phyloP scores from a whole-genome alignment of 2,797 vertebrate genomes.

The Petrocephalus sullivani region DNA sequence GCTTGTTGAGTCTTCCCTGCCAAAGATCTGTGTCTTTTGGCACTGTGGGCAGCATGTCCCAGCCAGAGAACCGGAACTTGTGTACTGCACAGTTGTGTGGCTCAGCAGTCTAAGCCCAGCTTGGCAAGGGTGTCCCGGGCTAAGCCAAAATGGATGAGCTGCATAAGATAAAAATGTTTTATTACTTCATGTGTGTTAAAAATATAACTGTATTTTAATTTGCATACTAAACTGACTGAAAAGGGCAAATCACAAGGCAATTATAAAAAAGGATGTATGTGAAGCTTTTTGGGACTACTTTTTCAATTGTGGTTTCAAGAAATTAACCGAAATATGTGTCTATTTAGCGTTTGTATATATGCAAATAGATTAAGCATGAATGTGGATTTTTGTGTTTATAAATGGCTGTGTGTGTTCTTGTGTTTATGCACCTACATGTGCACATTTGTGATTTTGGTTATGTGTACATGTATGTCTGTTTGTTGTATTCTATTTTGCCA shows the following conservation, averaged over 20 bases:
- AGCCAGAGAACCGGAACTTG: conserved; percentile 1
- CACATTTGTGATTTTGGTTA: background rate
- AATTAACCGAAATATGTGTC: background rate
- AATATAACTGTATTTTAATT: background rate
- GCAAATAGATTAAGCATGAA: background rate
- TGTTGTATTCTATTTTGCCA: background rate
- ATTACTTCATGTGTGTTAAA: conserved; percentile 7
- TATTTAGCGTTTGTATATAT: background rate
- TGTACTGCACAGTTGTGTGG: conserved; percentile 7
- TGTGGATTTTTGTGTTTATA: background rate
- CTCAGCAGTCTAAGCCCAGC: background rate
- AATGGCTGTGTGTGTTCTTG: background rate
- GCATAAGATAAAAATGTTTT: background rate
- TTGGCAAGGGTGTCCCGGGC: background rate
- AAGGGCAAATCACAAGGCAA: background rate
- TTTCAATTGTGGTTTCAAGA: background rate
- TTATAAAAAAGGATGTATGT: background rate
- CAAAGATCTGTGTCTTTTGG: conserved; percentile 5
- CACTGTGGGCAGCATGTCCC: background rate
- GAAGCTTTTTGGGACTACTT: background rate
- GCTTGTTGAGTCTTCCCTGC: background rate
- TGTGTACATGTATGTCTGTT: background rate
- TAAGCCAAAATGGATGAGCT: background rate
- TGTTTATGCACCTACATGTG: background rate
- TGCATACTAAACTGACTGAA: background rate